Evolutionary conservation across 1,140 invertebrate genomes (phyloP), one percentile per base, ranked within the genome.

Genomic region (Aporrectodea caliginosa): DNA sequence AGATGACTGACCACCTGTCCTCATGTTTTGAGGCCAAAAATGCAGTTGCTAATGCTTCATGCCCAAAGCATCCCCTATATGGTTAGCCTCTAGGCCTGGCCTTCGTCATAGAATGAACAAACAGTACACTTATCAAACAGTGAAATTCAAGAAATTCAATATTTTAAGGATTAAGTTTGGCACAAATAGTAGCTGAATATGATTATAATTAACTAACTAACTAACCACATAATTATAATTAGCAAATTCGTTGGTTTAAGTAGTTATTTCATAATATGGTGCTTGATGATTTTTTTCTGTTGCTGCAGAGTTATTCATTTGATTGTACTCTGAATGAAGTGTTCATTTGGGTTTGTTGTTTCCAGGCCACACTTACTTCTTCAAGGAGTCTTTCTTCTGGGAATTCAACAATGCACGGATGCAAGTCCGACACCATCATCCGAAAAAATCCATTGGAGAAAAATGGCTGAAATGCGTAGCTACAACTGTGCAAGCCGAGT

Each of bases 391-490:
- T 29, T 22, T 27, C 27, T 35, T 76, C 35, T 76, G 75, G 75
- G 33, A 76, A 22, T 76, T 76, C 35, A 76, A 76, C 75, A 35
- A 76, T n/a, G 43, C 43, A 1, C 33, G 75, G 35, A 76, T 76
- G 75, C 33, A 35, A 27, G 43, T 76, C 2, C 33, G 75, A 29
- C 75, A 35, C 16, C 1, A n/a, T 12, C n/a, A 68, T 35, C 1
- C 33, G 22, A 30, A 27, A 2, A 34, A 35, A 1, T n/a, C 33
- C 33, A 35, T 76, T 16, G 43, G 43, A 0, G 32, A 76, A 35
- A 29, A 58, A 32, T 35, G 34, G 35, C 43, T 76, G 32, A 68
- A 68, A n/a, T 76, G 82, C 81, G 43, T 58, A 22, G 6, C 43
- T 6, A 22, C 6, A 58, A 58, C 22, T 58, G 43, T n/a, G n/a